These are phyloP conservation scores for Hirtodrosophila histrioides DNA, from an alignment of 2,888 invertebrate species.

Conservation along the genomic window DNA sequence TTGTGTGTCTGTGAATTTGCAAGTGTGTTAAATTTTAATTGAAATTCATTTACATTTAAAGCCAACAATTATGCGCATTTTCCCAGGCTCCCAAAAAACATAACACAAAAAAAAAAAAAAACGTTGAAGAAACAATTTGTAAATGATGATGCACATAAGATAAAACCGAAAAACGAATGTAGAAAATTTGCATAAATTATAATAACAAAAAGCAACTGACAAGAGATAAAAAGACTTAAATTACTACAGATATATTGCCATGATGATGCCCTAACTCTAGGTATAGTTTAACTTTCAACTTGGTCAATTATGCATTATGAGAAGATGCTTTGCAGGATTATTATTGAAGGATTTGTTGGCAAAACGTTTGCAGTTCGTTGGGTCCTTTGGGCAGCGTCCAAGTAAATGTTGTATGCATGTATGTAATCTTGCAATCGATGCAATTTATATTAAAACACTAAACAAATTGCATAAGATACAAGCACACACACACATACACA, in stretches of 20 bases:
- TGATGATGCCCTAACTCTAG: slow-evolving; percentile 1
- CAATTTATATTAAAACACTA: slow-evolving; percentile 65
- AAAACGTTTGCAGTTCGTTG: too few species aligned
- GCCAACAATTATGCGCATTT: slow-evolving; percentile 72
- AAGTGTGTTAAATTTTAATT: slow-evolving; percentile 66
- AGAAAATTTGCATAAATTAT: slow-evolving; percentile 75
- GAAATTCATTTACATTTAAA: slow-evolving; percentile 78
- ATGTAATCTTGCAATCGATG: slow-evolving; percentile 72
- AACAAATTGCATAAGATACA: slow-evolving; percentile 68
- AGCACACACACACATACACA: slow-evolving; percentile 7
- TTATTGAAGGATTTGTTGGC: slow-evolving; percentile 7
- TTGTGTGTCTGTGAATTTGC: slow-evolving; percentile 15
- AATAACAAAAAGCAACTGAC: slow-evolving; percentile 34
- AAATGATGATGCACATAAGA: slow-evolving; percentile 74
- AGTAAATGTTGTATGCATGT: slow-evolving; percentile 30
- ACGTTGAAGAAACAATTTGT: slow-evolving; percentile 61
- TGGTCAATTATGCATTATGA: slow-evolving; percentile 44
- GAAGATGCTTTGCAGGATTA: slow-evolving; percentile 3
- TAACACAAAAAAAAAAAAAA: not conserved
- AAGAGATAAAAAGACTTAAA: slow-evolving; percentile 15
- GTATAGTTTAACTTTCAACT: slow-evolving; percentile 18
- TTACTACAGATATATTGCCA: not conserved
- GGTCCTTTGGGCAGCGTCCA: not conserved
- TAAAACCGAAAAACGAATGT: slow-evolving; percentile 50
- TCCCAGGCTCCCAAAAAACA: slow-evolving; percentile 54